Base-by-base conservation (phyloP, 2,797 vertebrate genomes). In the Mycteria americana region DNA sequence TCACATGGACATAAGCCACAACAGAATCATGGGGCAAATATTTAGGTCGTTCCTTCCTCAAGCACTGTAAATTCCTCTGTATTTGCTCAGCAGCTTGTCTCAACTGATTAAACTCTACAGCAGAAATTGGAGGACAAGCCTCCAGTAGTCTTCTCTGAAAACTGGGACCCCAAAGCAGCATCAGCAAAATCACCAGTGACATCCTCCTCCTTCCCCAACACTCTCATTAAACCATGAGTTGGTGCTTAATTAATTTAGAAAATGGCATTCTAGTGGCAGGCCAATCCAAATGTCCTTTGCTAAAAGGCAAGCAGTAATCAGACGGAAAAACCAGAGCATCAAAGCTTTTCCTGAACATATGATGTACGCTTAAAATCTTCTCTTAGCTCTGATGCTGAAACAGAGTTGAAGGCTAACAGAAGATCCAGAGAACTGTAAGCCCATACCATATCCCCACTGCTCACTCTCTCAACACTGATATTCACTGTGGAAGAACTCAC, bases 21-120 rank as follows among this genome's bases (percentile, higher is more conserved):
- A 4, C 31, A 78, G 46, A 57, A 94, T 82, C 76, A 48, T 2
- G 46, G 92, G 63, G 67, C 75, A 94, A 53, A 10, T 88, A 88
- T 59, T 91, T 57, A 94, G 91, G 83, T 84, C 54, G 4, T 50
- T 68, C 57, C 72, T 91, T 83, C 64, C 68, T 62, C 22, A 4
- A 82, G 69, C 63, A 35, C 92, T 85, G 48, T 50, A 28, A 92
- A 82, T 70, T 73, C 31, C 70, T 96, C 91, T 95, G 94, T 93
- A 7, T 92, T 97, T 95, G 96, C 85, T 94, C 95, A 96, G 68
- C 93, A 94, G 80, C 81, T 77, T 94, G 93, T 95, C 95, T 70
- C 69, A 69, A 30, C 37, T 16, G 46, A 97, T 96, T 93, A 97
- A 90, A 54, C 8, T 81, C 68, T 21, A n/a, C 60, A 33, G 80